Base-by-base conservation (phyloP, 2,888 invertebrate species). In the Melipona beecheii region DNA sequence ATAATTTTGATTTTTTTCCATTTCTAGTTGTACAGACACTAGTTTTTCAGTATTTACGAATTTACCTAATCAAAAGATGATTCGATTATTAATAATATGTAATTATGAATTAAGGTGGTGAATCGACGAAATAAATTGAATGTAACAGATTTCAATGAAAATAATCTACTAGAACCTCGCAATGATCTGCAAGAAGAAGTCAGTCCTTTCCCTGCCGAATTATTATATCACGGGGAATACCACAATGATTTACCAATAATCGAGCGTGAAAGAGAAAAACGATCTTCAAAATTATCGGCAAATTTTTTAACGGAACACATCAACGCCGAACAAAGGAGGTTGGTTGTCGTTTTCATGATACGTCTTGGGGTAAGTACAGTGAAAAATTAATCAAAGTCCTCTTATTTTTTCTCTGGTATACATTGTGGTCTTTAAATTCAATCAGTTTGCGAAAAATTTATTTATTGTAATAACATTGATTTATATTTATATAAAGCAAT, bases 291-390 rank as follows among this genome's bases (percentile, higher is more conserved):
- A 13, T 58, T 89, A 13, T 91, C 91, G 6, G 6, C 6, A 0
- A 71, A 60, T n/a, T 90, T 91, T 73, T 62, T 91, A 3, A 68
- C 11, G 6, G n/a, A 56, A 17, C 81, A 85, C 69, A 68, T 91
- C 3, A 90, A 90, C 27, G 54, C 60, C 5, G 76, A 86, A 5
- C 92, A 93, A 60, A 88, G 93, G 13, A 85, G 80, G 31, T 73
- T 91, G 17, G 75, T 93, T 2, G 85, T 93, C 0, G 85, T 70
- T 13, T 91, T 89, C 65, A 36, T 92, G n/a, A 78, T 89, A 9
- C 86, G 77, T 69, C 50, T 92, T 0, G 85, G 88, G n/a, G 92
- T 90, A 66, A 79, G 82, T 49, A 31, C 0, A 27, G 9, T 3
- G 19, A 60, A 60, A 19, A 60, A 43, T 43, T 43, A 43, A 43